Evolutionary conservation across 2,797 vertebrate genomes (phyloP).

Genomic region (Karalla daura): DNA sequence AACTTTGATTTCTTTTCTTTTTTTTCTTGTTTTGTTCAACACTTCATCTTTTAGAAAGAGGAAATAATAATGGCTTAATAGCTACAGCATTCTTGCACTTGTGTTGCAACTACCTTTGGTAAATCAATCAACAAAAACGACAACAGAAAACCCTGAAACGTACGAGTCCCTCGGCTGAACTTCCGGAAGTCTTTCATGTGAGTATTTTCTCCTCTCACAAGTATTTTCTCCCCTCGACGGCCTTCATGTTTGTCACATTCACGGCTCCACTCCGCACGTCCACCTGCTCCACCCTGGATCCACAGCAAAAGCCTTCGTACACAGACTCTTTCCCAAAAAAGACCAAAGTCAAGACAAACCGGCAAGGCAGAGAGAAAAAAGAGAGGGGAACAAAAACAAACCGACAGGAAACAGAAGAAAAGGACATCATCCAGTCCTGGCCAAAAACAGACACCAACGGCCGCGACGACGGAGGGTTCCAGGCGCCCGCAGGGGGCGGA

Average conservation of each 20-base stretch:
- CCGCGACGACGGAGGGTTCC: conserved; percentile 54
- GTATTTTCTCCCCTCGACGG: conserved; percentile 38
- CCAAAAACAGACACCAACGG: conserved; percentile 57
- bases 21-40: conserved; percentile 57
- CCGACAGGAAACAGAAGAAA: conserved; percentile 37
- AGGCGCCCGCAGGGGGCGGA: conserved; percentile 79
- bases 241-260: conserved; percentile 79
- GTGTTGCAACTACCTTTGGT: conserved; percentile 84
- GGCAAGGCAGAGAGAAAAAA: conserved; percentile 65
- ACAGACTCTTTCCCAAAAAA: conserved; percentile 70
- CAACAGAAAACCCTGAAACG: conserved; percentile 73
- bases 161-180: conserved; percentile 61
- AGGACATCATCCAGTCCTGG: conserved; percentile 56
- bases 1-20: conserved; percentile 54
- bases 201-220: conserved; percentile 32
- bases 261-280: conserved; percentile 83
- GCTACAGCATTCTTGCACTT: conserved; percentile 79
- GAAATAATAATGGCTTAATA: conserved; percentile 80
- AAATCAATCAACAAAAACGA: conserved; percentile 79
- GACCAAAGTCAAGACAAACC: conserved; percentile 66
- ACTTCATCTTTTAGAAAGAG: conserved; percentile 77
- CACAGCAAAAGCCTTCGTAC: conserved; percentile 80
- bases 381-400: conserved; percentile 46
- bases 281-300: conserved; percentile 83
- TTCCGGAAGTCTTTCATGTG: conserved; percentile 61